Conservation (phyloP, 2,888 invertebrate species). For the Hartigia nigra region DNA sequence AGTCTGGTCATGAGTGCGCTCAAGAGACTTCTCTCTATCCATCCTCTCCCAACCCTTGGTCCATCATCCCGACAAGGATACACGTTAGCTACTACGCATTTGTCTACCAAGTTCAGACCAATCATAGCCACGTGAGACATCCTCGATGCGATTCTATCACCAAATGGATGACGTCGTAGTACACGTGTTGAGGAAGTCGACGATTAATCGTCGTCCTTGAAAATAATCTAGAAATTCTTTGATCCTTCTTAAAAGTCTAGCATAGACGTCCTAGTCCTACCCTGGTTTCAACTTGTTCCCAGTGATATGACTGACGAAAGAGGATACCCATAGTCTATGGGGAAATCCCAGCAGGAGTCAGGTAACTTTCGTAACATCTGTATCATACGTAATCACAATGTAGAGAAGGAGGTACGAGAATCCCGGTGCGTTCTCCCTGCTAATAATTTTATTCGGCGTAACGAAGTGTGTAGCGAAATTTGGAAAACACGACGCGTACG, state of each 20-base stretch:
- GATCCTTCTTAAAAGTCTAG: not conserved
- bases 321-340: not conserved
- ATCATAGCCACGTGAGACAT: not conserved
- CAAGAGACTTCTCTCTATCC: not conserved
- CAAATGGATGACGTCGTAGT: not conserved
- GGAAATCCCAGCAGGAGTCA: not conserved
- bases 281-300: too few species aligned
- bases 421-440: not conserved
- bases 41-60: too few species aligned
- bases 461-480: not conserved
- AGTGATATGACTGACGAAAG: not conserved
- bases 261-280: not conserved
- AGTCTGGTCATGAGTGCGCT: not conserved
- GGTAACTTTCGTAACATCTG: not conserved
- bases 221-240: not conserved
- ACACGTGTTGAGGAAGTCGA: not conserved
- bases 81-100: not conserved
- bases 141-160: not conserved
- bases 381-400: not conserved
- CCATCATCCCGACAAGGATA: not conserved
- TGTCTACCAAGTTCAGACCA: not conserved
- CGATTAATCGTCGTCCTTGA: not conserved
- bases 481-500: not conserved
- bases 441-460: not conserved
- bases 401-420: not conserved